These are phyloP conservation scores for Hucho hucho DNA, from an alignment of 2,113 vertebrate species.

Conservation along the genomic window DNA sequence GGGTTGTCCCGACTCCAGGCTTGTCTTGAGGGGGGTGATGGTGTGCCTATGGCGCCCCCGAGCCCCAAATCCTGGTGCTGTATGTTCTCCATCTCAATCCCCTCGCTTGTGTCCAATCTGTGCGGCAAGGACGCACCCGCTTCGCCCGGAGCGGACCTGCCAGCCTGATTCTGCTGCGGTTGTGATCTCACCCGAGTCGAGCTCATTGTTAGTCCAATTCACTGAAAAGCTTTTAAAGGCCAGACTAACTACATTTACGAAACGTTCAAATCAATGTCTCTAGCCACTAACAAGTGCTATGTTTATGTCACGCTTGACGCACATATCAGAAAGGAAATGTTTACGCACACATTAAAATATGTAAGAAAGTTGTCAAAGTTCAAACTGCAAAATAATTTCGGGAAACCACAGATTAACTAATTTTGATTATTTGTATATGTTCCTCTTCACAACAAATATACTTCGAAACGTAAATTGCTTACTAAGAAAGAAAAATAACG, in stretches of 20 bases:
- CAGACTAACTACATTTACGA: not conserved
- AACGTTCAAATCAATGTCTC: not conserved
- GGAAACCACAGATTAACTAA: not conserved
- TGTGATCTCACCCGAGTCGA: constrained; percentile 73
- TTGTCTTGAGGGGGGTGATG: constrained; percentile 85
- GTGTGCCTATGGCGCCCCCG: constrained; percentile 70
- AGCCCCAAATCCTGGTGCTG: constrained; percentile 69
- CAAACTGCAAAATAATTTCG: not conserved
- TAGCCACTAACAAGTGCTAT: not conserved
- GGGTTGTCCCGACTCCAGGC: constrained; percentile 96
- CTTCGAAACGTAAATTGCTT: not conserved
- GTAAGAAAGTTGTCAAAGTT: not conserved
- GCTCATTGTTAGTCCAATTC: constrained; percentile 63
- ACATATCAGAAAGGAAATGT: not conserved
- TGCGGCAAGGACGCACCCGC: constrained; percentile 41
- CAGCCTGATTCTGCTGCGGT: constrained; percentile 59
- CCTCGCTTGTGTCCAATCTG: constrained; percentile 59
- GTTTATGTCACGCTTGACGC: not conserved
- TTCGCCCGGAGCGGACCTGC: constrained; percentile 29
- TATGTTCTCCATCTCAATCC: constrained; percentile 78
- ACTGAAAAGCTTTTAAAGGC: not conserved
- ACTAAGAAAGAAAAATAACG: not conserved
- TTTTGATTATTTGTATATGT: not conserved
- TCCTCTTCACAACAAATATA: not conserved
- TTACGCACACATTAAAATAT: constrained; percentile 1